Conservation (phyloP, 2,797 vertebrate genomes). For the Catamblyrhynchus diadema region DNA sequence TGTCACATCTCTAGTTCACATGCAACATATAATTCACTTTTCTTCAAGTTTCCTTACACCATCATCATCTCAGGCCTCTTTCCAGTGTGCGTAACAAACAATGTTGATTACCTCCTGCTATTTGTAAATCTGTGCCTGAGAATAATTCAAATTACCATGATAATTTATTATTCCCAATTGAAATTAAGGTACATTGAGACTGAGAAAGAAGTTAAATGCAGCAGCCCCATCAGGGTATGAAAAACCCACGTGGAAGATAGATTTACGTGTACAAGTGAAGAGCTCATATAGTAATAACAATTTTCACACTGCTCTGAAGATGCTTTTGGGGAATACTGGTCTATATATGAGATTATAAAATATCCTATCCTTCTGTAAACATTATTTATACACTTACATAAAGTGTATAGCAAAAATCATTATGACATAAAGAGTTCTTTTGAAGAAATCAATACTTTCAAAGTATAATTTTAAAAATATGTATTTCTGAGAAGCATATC, state of each 20-base stretch:
- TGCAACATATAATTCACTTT: neutral
- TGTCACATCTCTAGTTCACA: neutral
- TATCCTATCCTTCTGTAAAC: neutral
- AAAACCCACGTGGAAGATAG: neutral
- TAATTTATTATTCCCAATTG: constrained; percentile 25
- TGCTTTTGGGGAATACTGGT: neutral
- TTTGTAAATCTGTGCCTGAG: neutral
- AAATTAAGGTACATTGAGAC: constrained; percentile 18
- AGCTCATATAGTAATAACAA: neutral
- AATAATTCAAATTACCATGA: neutral
- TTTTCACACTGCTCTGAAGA: constrained; percentile 20
- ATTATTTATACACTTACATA: constrained; percentile 25
- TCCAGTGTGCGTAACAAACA: constrained; percentile 1
- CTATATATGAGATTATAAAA: constrained; percentile 6
- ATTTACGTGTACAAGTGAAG: neutral
- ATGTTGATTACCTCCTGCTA: neutral
- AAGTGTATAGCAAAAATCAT: neutral
- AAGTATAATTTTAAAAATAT: neutral
- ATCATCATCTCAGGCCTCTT: neutral
- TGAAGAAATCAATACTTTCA: constrained; percentile 3
- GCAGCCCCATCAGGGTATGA: neutral
- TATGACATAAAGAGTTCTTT: neutral
- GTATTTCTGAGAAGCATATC: neutral
- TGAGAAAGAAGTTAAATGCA: neutral
- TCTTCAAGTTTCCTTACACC: neutral